Evolutionary conservation across 2,888 invertebrate species (phyloP).

Genomic region (Caenorhabditis virilis): DNA sequence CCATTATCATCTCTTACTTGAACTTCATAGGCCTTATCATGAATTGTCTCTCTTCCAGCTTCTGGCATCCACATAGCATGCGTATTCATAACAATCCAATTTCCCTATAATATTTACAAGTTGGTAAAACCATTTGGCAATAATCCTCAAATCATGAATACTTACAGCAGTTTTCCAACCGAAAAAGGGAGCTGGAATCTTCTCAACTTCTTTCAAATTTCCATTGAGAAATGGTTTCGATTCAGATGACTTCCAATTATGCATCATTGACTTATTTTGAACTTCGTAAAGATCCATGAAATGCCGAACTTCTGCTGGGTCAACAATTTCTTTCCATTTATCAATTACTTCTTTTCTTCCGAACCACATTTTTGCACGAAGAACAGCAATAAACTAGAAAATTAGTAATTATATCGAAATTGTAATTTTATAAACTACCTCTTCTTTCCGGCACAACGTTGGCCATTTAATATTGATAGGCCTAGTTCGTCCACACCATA

Average conservation of each 20-base stretch:
- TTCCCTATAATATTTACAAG: constrained; percentile 21
- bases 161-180: too few relatives aligned
- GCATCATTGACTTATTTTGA: constrained; percentile 9
- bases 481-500: constrained; percentile 41
- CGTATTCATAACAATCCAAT: constrained; percentile 46
- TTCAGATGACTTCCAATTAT: constrained; percentile 19
- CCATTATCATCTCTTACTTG: constrained; percentile 28
- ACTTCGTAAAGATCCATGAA: constrained; percentile 56
- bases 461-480: constrained; percentile 46
- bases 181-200: too few relatives aligned
- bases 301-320: constrained; percentile 53
- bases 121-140: not conserved
- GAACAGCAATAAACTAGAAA: constrained; percentile 50
- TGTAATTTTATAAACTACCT: too few relatives aligned
- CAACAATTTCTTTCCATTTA: constrained; percentile 36
- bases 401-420: too few relatives aligned
- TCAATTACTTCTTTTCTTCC: constrained; percentile 29
- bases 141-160: not conserved
- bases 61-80: constrained; percentile 43
- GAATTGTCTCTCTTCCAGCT: constrained; percentile 25
- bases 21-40: constrained; percentile 44
- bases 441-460: constrained; percentile 26
- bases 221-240: constrained; percentile 2
- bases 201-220: constrained; percentile 2
- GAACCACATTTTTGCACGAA: constrained; percentile 61